Evolutionary conservation across 2,888 invertebrate genomes (phyloP), one percentile per base, ranked within the genome.

Genomic region (Apantesis nais): DNA sequence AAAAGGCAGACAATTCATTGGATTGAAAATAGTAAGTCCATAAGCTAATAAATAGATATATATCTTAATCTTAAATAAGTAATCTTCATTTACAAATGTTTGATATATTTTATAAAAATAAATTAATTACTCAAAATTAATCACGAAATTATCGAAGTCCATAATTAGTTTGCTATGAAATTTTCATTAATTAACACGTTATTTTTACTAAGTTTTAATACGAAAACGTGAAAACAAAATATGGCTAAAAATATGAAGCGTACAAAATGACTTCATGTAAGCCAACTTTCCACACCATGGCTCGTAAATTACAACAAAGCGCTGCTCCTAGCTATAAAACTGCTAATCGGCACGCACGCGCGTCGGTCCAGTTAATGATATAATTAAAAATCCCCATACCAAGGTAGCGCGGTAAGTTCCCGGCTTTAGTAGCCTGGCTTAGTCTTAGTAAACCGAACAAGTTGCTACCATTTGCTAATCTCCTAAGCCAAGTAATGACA

Each of bases 401-500:
- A 86, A 90, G 89, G 87, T 86, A 86, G 85, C 82, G 85, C 81
- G 81, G 80, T 85, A 88, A 90, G 85, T 89, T 91, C 84, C 77
- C 75, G 85, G 88, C 87, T 89, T 90, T 89, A 87, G 86, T 86
- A 78, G 84, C 77, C 85, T 81, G 85, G 89, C 90, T 92, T 92
- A 92, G 89, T 88, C 90, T 88, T 87, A 90, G 90, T 90, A 89
- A 89, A 90, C 90, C 88, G 89, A 90, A 90, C 90, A 90, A 91
- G 89, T 92, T 92, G 91, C 87, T 88, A 88, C 87, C 88, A 87
- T 89, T 90, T 86, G 88, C 90, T 93, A 93, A 93, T 93, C 93
- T 93, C 88, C 90, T 92, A 91, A 93, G 90, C 91, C 89, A 89
- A 89, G 90, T 87, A 88, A 89, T 83, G 85, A 83, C 78, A 78